Percentiles rank a stretch among this genome's conserved stretches.
phyloP scores from a whole-genome alignment of 1,140 invertebrate species.

The Notospermus geniculatus region DNA sequence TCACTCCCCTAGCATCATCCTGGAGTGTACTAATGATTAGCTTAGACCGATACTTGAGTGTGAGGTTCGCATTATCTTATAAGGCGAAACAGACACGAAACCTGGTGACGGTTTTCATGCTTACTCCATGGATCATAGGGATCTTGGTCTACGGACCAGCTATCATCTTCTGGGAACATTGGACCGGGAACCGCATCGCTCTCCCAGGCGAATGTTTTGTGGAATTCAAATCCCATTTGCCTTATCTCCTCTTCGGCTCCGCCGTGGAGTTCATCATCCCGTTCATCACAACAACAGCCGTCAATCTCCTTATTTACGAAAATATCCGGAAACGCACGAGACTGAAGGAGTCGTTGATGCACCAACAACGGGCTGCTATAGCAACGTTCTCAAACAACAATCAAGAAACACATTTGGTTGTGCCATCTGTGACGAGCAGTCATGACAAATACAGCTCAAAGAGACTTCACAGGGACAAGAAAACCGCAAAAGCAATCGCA shows the following conservation, averaged over 20 bases:
- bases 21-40: constrained; percentile 27
- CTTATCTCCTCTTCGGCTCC: constrained; percentile 19
- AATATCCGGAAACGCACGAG: constrained; percentile 21
- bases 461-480: constrained; percentile 15
- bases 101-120: constrained; percentile 17
- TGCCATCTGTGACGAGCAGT: not conserved
- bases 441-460: not conserved
- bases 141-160: constrained; percentile 22
- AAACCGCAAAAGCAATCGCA: constrained; percentile 20
- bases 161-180: constrained; percentile 23
- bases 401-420: not conserved
- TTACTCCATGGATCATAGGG: constrained; percentile 21
- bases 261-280: constrained; percentile 26
- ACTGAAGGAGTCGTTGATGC: not conserved
- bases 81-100: constrained; percentile 4
- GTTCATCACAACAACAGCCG: constrained; percentile 14
- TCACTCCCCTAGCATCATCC: constrained; percentile 21
- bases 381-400: not conserved
- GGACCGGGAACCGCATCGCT: constrained; percentile 12
- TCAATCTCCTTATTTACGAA: constrained; percentile 22
- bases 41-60: constrained; percentile 20
- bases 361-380: too few relatives aligned
- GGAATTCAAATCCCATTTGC: constrained; percentile 19
- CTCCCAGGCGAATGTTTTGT: constrained; percentile 20
- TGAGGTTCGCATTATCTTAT: not conserved